Conservation (phyloP, 2,113 vertebrate genomes). For the Hippocampus mohnikei region DNA sequence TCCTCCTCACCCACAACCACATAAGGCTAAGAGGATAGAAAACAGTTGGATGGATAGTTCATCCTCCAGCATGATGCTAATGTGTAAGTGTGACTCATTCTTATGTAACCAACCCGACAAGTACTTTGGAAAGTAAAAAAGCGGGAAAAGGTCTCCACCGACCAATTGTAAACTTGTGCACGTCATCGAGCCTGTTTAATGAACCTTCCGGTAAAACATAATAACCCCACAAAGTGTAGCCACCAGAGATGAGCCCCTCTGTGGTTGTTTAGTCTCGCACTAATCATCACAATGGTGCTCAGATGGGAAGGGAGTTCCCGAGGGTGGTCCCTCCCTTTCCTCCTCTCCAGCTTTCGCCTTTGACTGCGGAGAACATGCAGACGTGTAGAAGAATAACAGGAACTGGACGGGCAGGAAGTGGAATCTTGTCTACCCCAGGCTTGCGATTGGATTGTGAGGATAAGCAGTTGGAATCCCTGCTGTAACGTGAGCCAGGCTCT, state of each 20-base stretch:
- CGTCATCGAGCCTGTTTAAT: slow-evolving; percentile 48
- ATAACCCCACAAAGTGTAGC: slow-evolving; percentile 46
- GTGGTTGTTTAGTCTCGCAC: slow-evolving; percentile 75
- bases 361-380: slow-evolving; percentile 49
- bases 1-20: not conserved
- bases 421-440: slow-evolving; percentile 65
- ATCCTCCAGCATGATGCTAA: slow-evolving; percentile 25
- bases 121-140: slow-evolving; percentile 46
- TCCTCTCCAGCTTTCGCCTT: slow-evolving; percentile 24
- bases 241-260: slow-evolving; percentile 58
- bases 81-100: slow-evolving; percentile 54
- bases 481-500: slow-evolving; percentile 2
- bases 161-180: slow-evolving; percentile 43
- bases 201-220: slow-evolving; percentile 59
- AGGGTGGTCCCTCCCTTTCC: slow-evolving; percentile 58
- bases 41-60: not conserved
- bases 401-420: slow-evolving; percentile 75
- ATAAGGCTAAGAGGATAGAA: not conserved
- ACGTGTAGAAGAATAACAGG: slow-evolving; percentile 72
- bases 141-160: slow-evolving; percentile 50
- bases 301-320: slow-evolving; percentile 64
- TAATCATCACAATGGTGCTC: slow-evolving; percentile 61
- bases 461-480: slow-evolving; percentile 5
- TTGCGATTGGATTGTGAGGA: slow-evolving; percentile 61
- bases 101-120: slow-evolving; percentile 52